These are phyloP conservation scores for Cyprinodon diabolis DNA, from an alignment of 2,797 vertebrate genomes.

Conservation along the genomic window DNA sequence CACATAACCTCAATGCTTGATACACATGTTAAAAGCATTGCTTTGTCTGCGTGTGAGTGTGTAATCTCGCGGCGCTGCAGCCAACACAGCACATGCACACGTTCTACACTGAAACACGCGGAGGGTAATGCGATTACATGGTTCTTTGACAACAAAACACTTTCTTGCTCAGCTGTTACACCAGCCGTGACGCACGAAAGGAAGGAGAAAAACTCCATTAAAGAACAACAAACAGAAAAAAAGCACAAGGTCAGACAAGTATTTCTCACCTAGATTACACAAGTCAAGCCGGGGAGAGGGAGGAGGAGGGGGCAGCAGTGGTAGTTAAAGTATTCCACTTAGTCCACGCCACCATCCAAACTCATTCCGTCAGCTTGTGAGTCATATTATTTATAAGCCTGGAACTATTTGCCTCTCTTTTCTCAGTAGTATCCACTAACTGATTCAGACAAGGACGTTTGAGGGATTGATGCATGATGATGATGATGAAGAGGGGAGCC, in stretches of 20 bases:
- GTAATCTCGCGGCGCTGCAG: constrained; percentile 35
- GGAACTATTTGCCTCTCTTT: constrained; percentile 74
- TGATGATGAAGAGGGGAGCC: constrained; percentile 6
- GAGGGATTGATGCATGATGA: constrained; percentile 49
- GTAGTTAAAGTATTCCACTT: constrained; percentile 56
- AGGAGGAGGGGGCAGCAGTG: not conserved
- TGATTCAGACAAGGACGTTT: constrained; percentile 68
- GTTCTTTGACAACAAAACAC: constrained; percentile 70
- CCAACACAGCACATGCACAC: constrained; percentile 29
- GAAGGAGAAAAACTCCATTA: constrained; percentile 21
- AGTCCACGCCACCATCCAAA: constrained; percentile 63
- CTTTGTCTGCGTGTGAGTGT: constrained; percentile 9
- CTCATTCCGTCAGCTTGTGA: constrained; percentile 69
- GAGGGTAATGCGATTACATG: constrained; percentile 74
- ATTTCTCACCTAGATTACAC: constrained; percentile 65
- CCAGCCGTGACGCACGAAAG: constrained; percentile 49
- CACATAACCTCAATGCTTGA: constrained; percentile 13
- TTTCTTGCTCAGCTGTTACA: constrained; percentile 59
- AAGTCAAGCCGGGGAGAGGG: constrained; percentile 33
- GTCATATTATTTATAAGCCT: constrained; percentile 76
- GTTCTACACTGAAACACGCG: constrained; percentile 68
- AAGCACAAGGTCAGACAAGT: constrained; percentile 59
- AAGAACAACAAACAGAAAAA: constrained; percentile 54
- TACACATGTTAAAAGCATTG: constrained; percentile 3
- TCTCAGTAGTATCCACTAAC: constrained; percentile 61